phyloP scores from a whole-genome alignment of 2,888 invertebrate species.

The Sminthurinus aureus region DNA sequence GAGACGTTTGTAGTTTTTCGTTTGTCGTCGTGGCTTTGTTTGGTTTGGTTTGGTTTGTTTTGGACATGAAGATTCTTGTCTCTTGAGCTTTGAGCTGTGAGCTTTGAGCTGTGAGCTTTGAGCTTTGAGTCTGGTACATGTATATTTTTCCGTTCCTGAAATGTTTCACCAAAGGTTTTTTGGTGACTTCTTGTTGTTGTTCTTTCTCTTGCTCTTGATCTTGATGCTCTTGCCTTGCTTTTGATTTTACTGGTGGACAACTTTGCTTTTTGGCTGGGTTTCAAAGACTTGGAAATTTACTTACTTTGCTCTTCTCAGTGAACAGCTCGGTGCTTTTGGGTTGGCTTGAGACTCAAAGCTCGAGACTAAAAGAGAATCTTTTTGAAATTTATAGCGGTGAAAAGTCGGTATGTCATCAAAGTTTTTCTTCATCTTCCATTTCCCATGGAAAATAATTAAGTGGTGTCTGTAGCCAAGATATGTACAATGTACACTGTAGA shows the following conservation, averaged over 20 bases:
- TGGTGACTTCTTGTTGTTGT: too few relatives aligned
- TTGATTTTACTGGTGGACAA: background rate
- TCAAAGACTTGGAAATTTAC: background rate
- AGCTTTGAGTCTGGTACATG: background rate
- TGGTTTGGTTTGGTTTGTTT: background rate
- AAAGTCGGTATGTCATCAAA: background rate
- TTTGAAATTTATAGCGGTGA: background rate
- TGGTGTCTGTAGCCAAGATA: background rate
- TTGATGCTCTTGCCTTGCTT: too few relatives aligned
- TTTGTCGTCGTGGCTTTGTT: background rate
- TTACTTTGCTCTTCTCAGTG: background rate
- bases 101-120: background rate
- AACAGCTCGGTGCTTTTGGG: too few relatives aligned
- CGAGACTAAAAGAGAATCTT: too few relatives aligned
- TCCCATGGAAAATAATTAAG: background rate
- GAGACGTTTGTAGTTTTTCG: background rate
- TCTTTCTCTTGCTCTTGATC: too few relatives aligned
- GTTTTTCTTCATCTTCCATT: background rate
- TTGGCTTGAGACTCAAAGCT: too few relatives aligned
- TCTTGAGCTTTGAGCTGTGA: background rate
- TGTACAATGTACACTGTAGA: too few relatives aligned
- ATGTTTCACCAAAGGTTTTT: background rate
- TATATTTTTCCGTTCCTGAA: background rate
- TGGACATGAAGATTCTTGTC: slow-evolving; percentile 20
- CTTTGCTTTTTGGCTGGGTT: slow-evolving; percentile 12